Conservation (phyloP, 1,140 invertebrate species). For the Stegodyphus mimosarum region DNA sequence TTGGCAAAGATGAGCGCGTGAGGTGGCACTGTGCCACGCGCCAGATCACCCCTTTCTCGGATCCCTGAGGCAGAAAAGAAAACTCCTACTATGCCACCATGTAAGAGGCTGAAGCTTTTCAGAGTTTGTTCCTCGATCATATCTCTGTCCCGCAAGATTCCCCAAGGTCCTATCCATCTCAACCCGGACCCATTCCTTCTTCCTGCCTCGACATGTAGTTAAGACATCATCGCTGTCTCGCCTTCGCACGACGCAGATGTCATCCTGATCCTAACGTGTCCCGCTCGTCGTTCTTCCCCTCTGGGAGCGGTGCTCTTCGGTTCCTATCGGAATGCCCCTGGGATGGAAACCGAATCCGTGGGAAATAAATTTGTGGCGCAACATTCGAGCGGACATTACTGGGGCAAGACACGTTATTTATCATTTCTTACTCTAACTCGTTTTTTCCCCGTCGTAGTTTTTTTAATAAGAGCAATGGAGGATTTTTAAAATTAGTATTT, state of each 20-base stretch:
- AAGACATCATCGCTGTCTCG: constrained; percentile 37
- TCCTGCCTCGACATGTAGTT: neutral
- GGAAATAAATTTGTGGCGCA: constrained; percentile 19
- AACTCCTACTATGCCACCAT: neutral
- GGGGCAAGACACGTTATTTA: too few species aligned
- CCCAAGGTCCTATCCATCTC: constrained; percentile 34
- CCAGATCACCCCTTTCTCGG: too few species aligned
- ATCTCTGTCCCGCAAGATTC: constrained; percentile 18
- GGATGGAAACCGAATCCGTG: constrained; percentile 37
- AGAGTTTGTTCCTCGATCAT: constrained; percentile 44
- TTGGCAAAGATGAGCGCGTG: too few species aligned
- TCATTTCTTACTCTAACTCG: too few species aligned
- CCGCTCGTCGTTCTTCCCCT: neutral
- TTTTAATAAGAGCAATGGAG: too few species aligned
- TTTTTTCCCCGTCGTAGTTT: too few species aligned
- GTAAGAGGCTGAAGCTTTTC: constrained; percentile 15
- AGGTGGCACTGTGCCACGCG: too few species aligned
- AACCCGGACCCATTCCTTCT: neutral
- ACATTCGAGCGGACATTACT: neutral
- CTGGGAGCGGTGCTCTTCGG: neutral
- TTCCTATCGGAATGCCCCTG: constrained; percentile 4
- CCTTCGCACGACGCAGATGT: neutral
- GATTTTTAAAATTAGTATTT: too few species aligned
- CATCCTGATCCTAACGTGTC: neutral
- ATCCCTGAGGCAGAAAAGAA: too few species aligned